Evolutionary conservation across 2,797 vertebrate genomes (phyloP).

Genomic region (Neosilurus mollespiculum): DNA sequence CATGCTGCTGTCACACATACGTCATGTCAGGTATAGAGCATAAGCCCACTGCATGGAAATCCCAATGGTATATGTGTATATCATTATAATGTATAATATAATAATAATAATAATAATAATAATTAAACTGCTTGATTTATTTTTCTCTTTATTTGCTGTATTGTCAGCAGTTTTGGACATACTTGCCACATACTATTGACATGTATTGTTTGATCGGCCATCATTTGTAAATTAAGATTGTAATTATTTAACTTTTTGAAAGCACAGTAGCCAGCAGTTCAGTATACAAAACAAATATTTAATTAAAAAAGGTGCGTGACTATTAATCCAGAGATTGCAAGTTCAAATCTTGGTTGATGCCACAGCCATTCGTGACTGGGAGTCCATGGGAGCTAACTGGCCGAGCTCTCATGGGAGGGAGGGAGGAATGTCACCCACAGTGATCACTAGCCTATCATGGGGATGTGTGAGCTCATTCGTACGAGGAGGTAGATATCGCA

Average conservation of each 20-base stretch:
- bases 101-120: background rate
- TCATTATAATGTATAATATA: background rate
- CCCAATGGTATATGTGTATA: background rate
- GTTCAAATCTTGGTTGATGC: too few species aligned
- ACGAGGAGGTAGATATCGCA: too few species aligned
- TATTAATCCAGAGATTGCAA: background rate
- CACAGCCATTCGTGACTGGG: too few species aligned
- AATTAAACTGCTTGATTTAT: background rate
- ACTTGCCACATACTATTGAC: background rate
- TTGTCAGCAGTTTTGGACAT: background rate
- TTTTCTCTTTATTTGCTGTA: background rate
- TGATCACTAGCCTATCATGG: too few species aligned
- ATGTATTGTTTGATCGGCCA: background rate
- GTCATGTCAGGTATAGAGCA: slow-evolving; percentile 82
- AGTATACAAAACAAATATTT: background rate
- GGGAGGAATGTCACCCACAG: too few species aligned
- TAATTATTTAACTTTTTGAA: background rate
- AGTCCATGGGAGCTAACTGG: too few species aligned
- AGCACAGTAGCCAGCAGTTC: background rate
- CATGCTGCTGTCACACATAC: slow-evolving; percentile 95
- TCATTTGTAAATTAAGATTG: background rate
- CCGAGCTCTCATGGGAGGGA: too few species aligned
- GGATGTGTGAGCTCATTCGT: too few species aligned
- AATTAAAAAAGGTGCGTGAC: background rate
- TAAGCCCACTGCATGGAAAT: background rate